phyloP scores from a whole-genome alignment of 2,888 invertebrate species.

The Himalopsyche tibetana region DNA sequence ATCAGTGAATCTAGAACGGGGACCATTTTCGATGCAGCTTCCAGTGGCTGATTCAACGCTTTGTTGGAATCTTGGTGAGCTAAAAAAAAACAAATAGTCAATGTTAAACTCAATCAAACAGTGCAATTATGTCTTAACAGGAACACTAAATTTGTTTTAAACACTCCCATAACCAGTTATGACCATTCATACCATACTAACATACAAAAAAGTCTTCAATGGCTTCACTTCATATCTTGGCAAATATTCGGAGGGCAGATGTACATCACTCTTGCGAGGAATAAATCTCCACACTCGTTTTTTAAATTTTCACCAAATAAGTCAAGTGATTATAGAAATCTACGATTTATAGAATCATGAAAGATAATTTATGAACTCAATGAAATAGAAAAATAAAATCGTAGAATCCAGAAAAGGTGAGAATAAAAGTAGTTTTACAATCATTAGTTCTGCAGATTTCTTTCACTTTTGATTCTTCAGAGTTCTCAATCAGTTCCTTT shows the following conservation, averaged over 20 bases:
- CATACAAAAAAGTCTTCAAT: too few species aligned
- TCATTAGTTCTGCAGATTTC: constrained; percentile 47
- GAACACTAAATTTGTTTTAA: neutral
- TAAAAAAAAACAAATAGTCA: constrained; percentile 51
- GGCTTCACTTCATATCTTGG: too few species aligned
- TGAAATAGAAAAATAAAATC: too few species aligned
- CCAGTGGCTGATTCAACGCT: constrained; percentile 78
- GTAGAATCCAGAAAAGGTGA: neutral
- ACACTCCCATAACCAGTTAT: neutral
- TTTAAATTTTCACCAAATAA: too few species aligned
- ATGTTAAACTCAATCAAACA: neutral
- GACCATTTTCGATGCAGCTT: constrained; percentile 90
- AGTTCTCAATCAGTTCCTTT: constrained; percentile 47
- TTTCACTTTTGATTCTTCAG: constrained; percentile 47
- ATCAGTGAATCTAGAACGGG: constrained; percentile 92
- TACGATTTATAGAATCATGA: too few species aligned
- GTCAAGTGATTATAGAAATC: too few species aligned
- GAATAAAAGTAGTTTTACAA: constrained; percentile 46
- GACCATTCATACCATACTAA: too few species aligned
- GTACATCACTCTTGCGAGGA: too few species aligned
- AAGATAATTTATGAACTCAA: too few species aligned
- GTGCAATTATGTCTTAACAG: neutral
- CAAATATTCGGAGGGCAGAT: too few species aligned
- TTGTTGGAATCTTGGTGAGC: constrained; percentile 71
- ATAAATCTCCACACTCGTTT: too few species aligned